A percentile compares a stretch with the other conserved stretches of the same genome.
These are phyloP conservation scores for Andrena trimmerana DNA, from an alignment of 2,888 invertebrate species.

Conservation along the genomic window DNA sequence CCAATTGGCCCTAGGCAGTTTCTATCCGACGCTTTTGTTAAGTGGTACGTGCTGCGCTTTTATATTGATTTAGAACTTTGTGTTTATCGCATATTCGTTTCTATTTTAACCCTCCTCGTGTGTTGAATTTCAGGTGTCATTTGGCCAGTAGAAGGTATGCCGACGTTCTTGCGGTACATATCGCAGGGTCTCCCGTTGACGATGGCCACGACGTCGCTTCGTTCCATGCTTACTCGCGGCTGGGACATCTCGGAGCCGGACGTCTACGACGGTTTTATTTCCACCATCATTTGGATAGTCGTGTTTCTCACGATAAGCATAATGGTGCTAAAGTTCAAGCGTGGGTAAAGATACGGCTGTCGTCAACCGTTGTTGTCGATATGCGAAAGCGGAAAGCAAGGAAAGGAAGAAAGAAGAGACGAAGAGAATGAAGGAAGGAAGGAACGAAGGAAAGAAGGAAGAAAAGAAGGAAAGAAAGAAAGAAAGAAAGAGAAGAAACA, in stretches of 20 bases:
- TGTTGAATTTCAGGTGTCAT: slow-evolving; percentile 90
- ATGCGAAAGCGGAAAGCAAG: neutral
- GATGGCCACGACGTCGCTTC: slow-evolving; percentile 95
- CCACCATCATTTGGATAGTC: slow-evolving; percentile 94
- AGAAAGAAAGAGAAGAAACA: too few species aligned
- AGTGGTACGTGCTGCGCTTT: slow-evolving; percentile 86
- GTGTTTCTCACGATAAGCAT: slow-evolving; percentile 93
- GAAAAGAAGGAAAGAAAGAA: neutral
- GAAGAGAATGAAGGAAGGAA: neutral
- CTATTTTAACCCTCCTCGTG: too few species aligned
- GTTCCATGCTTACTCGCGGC: slow-evolving; percentile 95
- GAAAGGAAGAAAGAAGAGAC: neutral
- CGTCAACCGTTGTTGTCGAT: slow-evolving; percentile 8
- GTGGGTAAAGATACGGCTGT: slow-evolving; percentile 87
- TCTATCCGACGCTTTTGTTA: slow-evolving; percentile 96
- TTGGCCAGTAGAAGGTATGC: slow-evolving; percentile 99
- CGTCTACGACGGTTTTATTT: slow-evolving; percentile 95
- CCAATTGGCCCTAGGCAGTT: slow-evolving; percentile 96
- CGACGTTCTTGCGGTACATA: slow-evolving; percentile 92
- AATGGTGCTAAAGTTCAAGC: slow-evolving; percentile 92
- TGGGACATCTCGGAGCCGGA: slow-evolving; percentile 93
- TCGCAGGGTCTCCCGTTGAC: slow-evolving; percentile 95
- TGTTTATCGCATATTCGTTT: too few species aligned
- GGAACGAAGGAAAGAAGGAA: too few species aligned
- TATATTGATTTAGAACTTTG: neutral